These are phyloP conservation scores for Pantherophis vulpinus DNA, from an alignment of 2,797 vertebrate genomes.

Conservation along the genomic window DNA sequence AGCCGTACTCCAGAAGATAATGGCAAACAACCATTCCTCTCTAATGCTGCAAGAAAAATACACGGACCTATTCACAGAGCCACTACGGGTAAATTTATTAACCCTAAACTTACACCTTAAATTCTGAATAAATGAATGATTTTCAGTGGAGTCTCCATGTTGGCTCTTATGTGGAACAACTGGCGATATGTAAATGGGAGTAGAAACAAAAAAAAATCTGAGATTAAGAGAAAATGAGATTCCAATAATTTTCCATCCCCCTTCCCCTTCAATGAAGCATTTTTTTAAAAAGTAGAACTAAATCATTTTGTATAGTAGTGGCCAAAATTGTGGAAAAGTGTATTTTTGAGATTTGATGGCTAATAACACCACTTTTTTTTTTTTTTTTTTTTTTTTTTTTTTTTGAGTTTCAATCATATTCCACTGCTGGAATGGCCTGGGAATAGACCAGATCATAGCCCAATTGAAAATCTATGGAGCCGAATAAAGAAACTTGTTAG, in stretches of 20 bases:
- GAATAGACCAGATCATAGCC: too few species aligned
- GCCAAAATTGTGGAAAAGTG: too few species aligned
- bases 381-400: too few species aligned
- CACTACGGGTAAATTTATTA: neutral
- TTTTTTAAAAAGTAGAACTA: neutral
- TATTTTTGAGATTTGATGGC: too few species aligned
- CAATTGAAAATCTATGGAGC: too few species aligned
- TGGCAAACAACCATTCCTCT: neutral
- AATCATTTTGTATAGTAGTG: too few species aligned
- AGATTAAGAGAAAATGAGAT: neutral
- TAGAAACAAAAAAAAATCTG: neutral
- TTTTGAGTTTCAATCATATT: too few species aligned
- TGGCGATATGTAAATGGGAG: neutral
- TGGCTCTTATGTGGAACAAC: neutral
- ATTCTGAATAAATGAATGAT: neutral
- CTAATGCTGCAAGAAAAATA: neutral
- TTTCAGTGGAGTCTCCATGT: neutral
- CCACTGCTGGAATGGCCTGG: too few species aligned
- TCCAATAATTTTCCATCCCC: too few species aligned
- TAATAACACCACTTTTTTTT: too few species aligned
- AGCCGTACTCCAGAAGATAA: neutral
- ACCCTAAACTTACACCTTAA: neutral
- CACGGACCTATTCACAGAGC: neutral
- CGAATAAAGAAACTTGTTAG: too few species aligned
- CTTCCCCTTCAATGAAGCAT: neutral